These are phyloP conservation scores for Latrodectus elegans DNA, from an alignment of 2,888 invertebrate genomes.

Conservation along the genomic window DNA sequence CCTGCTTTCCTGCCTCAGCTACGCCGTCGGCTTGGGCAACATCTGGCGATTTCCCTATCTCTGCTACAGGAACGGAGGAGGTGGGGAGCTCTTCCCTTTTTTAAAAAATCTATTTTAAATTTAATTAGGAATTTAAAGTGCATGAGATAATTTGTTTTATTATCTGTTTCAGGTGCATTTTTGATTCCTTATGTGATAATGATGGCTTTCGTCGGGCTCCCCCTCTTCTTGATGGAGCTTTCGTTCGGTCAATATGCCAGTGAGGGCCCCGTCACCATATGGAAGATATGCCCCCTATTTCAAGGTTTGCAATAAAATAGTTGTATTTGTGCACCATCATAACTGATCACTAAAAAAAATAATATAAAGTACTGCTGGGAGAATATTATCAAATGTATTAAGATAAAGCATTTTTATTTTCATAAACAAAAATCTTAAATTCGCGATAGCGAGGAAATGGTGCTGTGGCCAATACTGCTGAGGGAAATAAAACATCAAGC, in stretches of 20 bases:
- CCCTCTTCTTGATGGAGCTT: constrained; percentile 77
- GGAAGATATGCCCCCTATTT: constrained; percentile 77
- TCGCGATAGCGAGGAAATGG: not conserved
- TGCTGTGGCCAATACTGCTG: not conserved
- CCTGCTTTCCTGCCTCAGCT: constrained; percentile 79
- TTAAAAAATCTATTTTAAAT: not conserved
- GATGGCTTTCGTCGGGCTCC: constrained; percentile 76
- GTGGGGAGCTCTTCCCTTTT: constrained; percentile 66
- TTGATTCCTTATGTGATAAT: constrained; percentile 77
- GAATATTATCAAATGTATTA: not conserved
- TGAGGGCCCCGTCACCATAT: constrained; percentile 77
- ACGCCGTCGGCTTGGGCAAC: constrained; percentile 81
- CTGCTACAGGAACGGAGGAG: constrained; percentile 76
- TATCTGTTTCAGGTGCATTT: constrained; percentile 75
- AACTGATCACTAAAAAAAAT: not conserved
- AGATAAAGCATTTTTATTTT: not conserved
- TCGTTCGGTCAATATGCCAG: constrained; percentile 77
- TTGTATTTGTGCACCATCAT: no score
- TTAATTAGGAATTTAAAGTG: not conserved
- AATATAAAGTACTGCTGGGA: no score
- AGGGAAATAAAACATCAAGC: no score
- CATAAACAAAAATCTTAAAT: not conserved
- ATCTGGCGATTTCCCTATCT: constrained; percentile 82
- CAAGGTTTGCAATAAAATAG: constrained; percentile 73
- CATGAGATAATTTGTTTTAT: not conserved